Evolutionary conservation across 2,113 vertebrate genomes (phyloP).

Genomic region (Pavo muticus): DNA sequence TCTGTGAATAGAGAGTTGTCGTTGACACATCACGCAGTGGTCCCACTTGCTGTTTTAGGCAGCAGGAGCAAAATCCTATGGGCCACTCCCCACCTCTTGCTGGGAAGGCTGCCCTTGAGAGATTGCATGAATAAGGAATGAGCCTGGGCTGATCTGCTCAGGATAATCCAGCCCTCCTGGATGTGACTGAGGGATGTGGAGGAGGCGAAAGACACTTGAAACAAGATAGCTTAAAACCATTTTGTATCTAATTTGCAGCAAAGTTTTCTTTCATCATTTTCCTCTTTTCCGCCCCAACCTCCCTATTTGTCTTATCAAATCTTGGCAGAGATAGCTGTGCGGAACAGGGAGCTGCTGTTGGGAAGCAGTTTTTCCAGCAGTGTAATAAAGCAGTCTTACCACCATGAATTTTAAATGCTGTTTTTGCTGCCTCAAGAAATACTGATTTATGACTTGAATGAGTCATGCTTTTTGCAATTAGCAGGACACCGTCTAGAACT

Average conservation of each 20-base stretch:
- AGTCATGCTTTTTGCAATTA: background rate
- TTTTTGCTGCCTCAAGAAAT: constrained; percentile 17
- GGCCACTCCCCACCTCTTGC: background rate
- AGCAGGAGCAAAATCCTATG: background rate
- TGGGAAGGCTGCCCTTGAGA: background rate
- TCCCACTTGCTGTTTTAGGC: background rate
- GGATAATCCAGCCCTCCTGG: background rate
- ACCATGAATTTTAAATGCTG: constrained; percentile 33
- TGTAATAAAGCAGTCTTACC: background rate
- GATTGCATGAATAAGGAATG: background rate
- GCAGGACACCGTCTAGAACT: background rate
- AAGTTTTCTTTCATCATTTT: background rate
- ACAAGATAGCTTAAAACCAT: background rate
- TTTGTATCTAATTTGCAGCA: background rate
- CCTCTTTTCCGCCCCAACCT: background rate
- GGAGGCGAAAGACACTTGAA: background rate
- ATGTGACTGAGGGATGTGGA: background rate
- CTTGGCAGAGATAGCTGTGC: background rate
- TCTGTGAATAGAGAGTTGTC: background rate
- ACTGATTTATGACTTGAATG: constrained; percentile 19
- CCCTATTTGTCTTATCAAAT: background rate
- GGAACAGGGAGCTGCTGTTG: background rate
- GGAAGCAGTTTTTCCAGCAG: constrained; percentile 6
- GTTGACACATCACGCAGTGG: background rate
- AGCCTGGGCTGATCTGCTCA: background rate